Evolutionary conservation across 2,797 vertebrate species (phyloP).

Genomic region (Lagorchestes hirsutus): DNA sequence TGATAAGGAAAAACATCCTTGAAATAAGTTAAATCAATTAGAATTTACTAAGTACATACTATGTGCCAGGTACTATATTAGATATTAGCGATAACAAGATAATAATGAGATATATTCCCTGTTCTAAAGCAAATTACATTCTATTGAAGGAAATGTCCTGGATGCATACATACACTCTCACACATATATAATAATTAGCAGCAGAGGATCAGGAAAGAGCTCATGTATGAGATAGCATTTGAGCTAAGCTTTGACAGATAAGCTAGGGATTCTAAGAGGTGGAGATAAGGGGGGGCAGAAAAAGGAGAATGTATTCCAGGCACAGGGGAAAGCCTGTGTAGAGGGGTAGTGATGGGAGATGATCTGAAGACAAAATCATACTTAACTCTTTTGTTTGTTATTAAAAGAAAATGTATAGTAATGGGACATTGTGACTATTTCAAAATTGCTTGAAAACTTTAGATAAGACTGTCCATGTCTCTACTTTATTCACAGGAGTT

Average conservation of each 20-base stretch:
- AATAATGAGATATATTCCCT: neutral
- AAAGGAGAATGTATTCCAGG: neutral
- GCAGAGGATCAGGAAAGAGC: neutral
- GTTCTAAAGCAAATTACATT: neutral
- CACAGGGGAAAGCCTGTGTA: neutral
- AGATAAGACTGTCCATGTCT: neutral
- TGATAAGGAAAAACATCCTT: slow-evolving; percentile 33
- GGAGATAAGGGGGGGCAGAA: neutral
- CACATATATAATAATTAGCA: neutral
- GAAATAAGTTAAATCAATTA: neutral
- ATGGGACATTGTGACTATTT: neutral
- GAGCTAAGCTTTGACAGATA: neutral
- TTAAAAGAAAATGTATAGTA: neutral
- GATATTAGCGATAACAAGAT: neutral
- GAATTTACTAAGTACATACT: neutral
- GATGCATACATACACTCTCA: neutral
- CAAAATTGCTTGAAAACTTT: neutral
- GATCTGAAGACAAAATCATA: neutral
- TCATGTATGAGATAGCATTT: neutral
- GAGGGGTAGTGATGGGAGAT: neutral
- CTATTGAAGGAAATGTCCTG: neutral
- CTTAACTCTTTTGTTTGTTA: neutral
- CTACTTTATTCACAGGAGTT: neutral
- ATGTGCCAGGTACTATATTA: neutral
- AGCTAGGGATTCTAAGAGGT: neutral